These are phyloP conservation scores for Sebastes diaconus DNA, from an alignment of 2,797 vertebrate genomes.

Conservation along the genomic window DNA sequence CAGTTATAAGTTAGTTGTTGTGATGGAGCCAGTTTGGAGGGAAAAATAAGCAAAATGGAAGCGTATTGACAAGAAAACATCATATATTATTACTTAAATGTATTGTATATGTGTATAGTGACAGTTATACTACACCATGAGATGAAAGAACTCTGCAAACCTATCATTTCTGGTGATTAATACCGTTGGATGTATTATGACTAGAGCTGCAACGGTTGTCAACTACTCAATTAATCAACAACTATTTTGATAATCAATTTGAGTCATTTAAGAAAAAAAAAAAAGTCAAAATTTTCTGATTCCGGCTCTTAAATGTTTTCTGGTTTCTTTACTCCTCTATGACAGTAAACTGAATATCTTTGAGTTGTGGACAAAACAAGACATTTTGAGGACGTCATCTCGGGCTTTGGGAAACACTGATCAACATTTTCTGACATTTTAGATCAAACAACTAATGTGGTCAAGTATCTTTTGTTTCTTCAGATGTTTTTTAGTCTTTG, in stretches of 20 bases:
- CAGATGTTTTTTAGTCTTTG: not conserved
- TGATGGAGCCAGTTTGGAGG: not conserved
- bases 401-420: too few relatives aligned
- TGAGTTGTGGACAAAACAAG: too few relatives aligned
- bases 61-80: not conserved
- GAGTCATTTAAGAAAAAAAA: too few relatives aligned
- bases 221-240: too few relatives aligned
- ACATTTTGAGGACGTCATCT: too few relatives aligned
- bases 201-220: too few relatives aligned
- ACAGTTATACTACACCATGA: not conserved
- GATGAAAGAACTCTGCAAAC: too few relatives aligned
- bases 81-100: not conserved
- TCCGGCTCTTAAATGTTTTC: too few relatives aligned
- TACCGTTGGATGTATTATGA: not conserved
- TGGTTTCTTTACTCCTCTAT: too few relatives aligned
- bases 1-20: not conserved
- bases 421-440: too few relatives aligned
- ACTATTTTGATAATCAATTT: too few relatives aligned
- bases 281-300: rapidly evolving
- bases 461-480: not conserved
- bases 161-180: not conserved
- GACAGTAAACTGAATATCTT: too few relatives aligned
- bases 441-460: not conserved
- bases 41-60: not conserved
- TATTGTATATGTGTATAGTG: not conserved